A percentile compares a stretch with the other conserved stretches of the same genome.
phyloP scores from a whole-genome alignment of 2,888 invertebrate species.

The Drosophila mayaguana region DNA sequence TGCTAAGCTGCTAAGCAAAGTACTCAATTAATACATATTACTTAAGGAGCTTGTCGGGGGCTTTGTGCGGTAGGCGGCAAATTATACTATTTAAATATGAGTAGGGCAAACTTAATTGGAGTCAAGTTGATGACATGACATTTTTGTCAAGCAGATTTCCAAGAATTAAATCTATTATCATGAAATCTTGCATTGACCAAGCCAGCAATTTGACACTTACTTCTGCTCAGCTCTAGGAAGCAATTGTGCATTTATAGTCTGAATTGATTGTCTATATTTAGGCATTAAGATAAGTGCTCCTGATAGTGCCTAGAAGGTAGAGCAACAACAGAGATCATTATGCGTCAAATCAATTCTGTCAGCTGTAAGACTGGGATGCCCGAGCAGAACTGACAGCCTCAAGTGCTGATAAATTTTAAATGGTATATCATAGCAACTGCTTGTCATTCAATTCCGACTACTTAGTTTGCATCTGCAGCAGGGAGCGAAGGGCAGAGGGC shows the following conservation, averaged over 20 bases:
- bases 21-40: constrained; percentile 39
- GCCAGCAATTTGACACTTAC: not conserved
- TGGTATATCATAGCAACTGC: constrained; percentile 22
- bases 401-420: constrained; percentile 13
- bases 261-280: not conserved
- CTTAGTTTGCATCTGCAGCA: constrained; percentile 23
- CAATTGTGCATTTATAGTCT: not conserved
- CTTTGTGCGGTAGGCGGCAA: not conserved
- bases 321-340: not conserved
- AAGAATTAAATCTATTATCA: not conserved
- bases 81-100: constrained; percentile 8
- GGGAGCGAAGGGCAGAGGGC: constrained; percentile 9
- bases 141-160: not conserved
- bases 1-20: constrained; percentile 29
- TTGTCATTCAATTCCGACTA: constrained; percentile 23
- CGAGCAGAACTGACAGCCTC: not conserved
- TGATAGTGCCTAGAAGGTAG: not conserved
- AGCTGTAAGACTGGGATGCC: not conserved
- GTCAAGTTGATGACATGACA: not conserved
- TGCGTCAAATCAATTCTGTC: not conserved
- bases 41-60: constrained; percentile 8
- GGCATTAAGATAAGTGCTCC: not conserved
- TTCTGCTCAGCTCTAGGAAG: not conserved
- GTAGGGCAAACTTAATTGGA: not conserved
- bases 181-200: not conserved